phyloP scores from a whole-genome alignment of 1,140 invertebrate genomes.

The Sitodiplosis mosellana region DNA sequence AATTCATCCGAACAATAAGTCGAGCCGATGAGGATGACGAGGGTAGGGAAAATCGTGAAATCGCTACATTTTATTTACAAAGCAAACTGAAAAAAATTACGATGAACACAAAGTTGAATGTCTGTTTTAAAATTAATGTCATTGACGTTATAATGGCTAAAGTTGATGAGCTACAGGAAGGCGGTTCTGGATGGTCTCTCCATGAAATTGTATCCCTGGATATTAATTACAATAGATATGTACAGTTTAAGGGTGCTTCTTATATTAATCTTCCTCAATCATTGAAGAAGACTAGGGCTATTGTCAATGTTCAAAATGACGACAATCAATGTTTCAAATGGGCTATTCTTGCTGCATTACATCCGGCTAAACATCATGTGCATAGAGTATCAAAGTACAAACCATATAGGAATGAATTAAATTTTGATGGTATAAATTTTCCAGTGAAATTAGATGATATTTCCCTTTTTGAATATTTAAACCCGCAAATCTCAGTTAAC shows the following conservation, averaged over 20 bases:
- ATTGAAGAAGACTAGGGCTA: constrained; percentile 10
- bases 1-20: too few species aligned
- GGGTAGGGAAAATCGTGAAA: too few species aligned
- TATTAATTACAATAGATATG: constrained; percentile 16
- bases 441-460: constrained; percentile 5
- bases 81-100: too few species aligned
- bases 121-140: too few species aligned
- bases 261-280: constrained; percentile 11
- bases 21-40: too few species aligned
- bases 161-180: constrained; percentile 15
- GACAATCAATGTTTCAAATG: constrained; percentile 15
- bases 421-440: constrained; percentile 5
- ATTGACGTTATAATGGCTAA: constrained; percentile 1
- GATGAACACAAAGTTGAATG: too few species aligned
- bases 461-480: constrained; percentile 7
- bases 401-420: not conserved
- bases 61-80: too few species aligned
- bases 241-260: constrained; percentile 10
- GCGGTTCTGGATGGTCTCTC: constrained; percentile 19
- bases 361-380: constrained; percentile 2
- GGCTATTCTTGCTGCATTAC: constrained; percentile 10
- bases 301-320: constrained; percentile 15
- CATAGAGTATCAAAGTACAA: not conserved
- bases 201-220: constrained; percentile 11
- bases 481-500: not conserved